These are phyloP conservation scores for Eutolmus rufibarbis DNA, from an alignment of 2,888 invertebrate genomes.

Conservation along the genomic window DNA sequence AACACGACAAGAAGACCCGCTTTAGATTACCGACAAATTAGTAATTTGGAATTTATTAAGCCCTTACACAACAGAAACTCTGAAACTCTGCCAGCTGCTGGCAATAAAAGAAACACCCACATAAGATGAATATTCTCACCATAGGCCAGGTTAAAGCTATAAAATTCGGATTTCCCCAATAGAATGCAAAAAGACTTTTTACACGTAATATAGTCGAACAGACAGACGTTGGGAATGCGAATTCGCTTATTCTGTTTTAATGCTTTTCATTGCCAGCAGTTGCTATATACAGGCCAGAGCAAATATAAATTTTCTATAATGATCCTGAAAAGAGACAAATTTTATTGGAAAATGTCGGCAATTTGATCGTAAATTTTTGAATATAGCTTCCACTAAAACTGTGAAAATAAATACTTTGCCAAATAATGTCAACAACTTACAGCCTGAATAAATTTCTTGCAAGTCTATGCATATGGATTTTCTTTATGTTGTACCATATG, in stretches of 20 bases:
- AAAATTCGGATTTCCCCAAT: not conserved
- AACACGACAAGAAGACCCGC: not conserved
- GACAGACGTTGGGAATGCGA: not conserved
- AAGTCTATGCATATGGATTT: not conserved
- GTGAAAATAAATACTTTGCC: not conserved
- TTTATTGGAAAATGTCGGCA: conserved; percentile 23
- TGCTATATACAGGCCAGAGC: not conserved
- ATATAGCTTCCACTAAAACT: not conserved
- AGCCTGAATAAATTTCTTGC: not conserved
- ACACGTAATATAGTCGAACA: not conserved
- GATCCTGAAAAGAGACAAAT: not conserved
- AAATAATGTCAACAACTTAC: not conserved
- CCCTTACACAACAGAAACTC: not conserved
- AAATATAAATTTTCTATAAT: conserved; percentile 14
- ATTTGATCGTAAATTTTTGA: conserved; percentile 12
- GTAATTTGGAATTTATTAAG: not conserved
- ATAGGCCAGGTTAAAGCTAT: not conserved
- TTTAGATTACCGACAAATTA: not conserved
- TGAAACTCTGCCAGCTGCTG: not conserved
- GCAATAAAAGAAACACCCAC: not conserved
- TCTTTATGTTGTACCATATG: not conserved
- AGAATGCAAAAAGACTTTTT: not conserved
- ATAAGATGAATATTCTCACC: not conserved
- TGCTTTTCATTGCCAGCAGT: not conserved
- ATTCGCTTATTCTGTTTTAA: not conserved